Percentiles rank a stretch among this genome's conserved stretches.
These are phyloP conservation scores for Brachionus rotundiformis DNA, from an alignment of 1,140 invertebrate species.

Conservation along the genomic window DNA sequence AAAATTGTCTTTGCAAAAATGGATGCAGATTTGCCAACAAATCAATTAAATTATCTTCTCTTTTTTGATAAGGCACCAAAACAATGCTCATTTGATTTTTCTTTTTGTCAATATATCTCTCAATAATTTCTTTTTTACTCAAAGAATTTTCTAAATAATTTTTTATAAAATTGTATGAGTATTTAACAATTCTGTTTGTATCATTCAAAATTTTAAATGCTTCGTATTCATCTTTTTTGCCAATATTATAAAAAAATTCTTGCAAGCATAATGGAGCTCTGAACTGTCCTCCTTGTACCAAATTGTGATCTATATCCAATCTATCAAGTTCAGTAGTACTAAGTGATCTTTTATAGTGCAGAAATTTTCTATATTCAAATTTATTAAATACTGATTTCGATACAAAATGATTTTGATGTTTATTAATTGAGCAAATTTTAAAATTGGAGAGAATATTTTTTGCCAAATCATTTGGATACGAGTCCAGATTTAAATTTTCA, in stretches of 20 bases:
- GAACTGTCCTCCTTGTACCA: background rate
- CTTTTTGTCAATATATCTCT: constrained; percentile 10
- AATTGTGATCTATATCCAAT: background rate
- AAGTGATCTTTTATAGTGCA: background rate
- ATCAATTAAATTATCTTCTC: constrained; percentile 74
- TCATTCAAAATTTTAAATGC: background rate
- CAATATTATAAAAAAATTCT: constrained; percentile 22
- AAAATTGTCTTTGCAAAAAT: constrained; percentile 79
- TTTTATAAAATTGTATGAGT: background rate
- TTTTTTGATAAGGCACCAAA: constrained; percentile 82
- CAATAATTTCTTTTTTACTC: background rate
- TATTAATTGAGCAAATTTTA: constrained; percentile 34
- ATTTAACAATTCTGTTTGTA: background rate
- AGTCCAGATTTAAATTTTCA: background rate
- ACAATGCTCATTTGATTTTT: constrained; percentile 62
- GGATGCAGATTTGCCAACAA: constrained; percentile 85
- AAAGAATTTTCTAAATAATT: background rate
- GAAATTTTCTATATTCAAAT: background rate
- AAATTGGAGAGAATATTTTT: background rate
- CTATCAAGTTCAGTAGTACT: background rate
- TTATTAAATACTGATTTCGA: background rate
- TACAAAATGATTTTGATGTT: background rate
- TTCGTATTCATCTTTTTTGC: background rate
- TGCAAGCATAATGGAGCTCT: constrained; percentile 4
- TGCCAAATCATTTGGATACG: background rate